Conservation (phyloP, 2,888 invertebrate genomes). For the Adineta ricciae region DNA sequence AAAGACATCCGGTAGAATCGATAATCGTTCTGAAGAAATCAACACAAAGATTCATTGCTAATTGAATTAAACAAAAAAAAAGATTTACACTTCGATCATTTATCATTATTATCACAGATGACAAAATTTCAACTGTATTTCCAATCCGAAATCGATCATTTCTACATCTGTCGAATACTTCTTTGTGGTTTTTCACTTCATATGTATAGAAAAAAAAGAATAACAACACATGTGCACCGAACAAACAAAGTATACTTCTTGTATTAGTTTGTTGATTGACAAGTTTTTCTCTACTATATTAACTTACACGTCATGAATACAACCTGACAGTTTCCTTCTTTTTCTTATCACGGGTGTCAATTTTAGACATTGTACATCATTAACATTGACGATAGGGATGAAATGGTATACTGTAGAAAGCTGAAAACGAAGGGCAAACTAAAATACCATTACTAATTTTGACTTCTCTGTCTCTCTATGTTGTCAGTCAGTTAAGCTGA, state of each 20-base stretch:
- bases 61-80: no score
- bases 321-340: neutral
- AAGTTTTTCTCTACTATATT: neutral
- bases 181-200: neutral
- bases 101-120: no score
- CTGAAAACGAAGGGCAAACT: neutral
- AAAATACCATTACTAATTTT: neutral
- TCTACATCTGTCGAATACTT: no score
- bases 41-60: no score
- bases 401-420: neutral
- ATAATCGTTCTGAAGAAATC: no score
- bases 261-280: neutral
- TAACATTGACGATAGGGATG: neutral
- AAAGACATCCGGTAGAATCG: no score
- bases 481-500: neutral
- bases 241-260: neutral
- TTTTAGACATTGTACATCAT: neutral
- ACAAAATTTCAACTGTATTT: no score
- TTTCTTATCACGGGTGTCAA: neutral
- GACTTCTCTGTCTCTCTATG: neutral
- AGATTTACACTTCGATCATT: no score
- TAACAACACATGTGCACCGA: neutral
- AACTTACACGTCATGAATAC: neutral
- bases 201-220: neutral
- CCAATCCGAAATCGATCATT: no score